Evolutionary conservation across 2,797 vertebrate species (phyloP).

Genomic region (Pterois miles): DNA sequence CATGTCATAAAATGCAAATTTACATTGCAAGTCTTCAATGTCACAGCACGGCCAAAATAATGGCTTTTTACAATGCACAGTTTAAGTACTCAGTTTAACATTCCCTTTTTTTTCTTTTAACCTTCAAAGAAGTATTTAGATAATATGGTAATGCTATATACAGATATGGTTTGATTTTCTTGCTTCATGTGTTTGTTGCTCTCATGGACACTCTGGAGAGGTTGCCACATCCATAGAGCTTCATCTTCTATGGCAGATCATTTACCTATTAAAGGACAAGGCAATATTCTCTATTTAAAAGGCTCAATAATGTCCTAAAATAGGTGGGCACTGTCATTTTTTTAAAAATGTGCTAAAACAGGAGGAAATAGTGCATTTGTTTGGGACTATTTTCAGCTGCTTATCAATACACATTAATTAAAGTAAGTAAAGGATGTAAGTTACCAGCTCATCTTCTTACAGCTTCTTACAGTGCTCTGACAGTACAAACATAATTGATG

Average conservation of each 20-base stretch:
- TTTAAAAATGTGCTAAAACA: neutral
- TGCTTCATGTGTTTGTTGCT: too few relatives aligned
- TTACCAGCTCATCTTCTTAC: neutral
- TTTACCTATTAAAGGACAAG: neutral
- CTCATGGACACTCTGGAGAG: too few relatives aligned
- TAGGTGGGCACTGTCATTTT: neutral
- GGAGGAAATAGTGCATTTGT: neutral
- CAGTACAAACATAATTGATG: neutral
- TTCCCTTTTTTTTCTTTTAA: neutral
- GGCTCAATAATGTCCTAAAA: neutral
- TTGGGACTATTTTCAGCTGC: neutral
- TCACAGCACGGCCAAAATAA: neutral
- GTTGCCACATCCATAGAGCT: accelerated
- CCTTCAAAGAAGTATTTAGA: neutral
- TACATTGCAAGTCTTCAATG: neutral
- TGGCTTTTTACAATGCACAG: neutral
- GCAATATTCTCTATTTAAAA: neutral
- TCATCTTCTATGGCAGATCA: neutral
- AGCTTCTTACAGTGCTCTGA: neutral
- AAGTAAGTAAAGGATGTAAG: neutral
- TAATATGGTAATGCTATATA: too few relatives aligned
- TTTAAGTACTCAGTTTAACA: neutral
- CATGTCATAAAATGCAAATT: neutral
- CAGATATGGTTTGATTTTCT: too few relatives aligned
- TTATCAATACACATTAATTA: neutral